These are phyloP conservation scores for Plumapathes pennacea DNA, from an alignment of 92 coral and sea anemone species.

Conservation along the genomic window DNA sequence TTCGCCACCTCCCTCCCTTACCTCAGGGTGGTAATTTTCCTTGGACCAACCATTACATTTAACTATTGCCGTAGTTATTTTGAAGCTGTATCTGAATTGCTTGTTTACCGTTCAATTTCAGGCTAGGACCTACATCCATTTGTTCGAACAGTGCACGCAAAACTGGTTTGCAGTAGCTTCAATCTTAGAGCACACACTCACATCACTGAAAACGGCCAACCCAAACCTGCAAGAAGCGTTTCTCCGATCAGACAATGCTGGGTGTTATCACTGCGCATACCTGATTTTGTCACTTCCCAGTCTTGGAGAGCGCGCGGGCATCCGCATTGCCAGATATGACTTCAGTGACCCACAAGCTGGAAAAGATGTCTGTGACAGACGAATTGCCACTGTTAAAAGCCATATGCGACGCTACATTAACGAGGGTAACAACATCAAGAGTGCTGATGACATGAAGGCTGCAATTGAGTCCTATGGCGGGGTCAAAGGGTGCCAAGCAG, in stretches of 20 bases:
- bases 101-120: too few relatives aligned
- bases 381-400: conserved; percentile 44
- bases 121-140: conserved; percentile 38
- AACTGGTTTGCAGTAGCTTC: conserved; percentile 60
- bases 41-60: too few relatives aligned
- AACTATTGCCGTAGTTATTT: too few relatives aligned
- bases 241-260: conserved; percentile 56
- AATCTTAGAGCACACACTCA: conserved; percentile 23
- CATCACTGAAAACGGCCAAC: conserved; percentile 7
- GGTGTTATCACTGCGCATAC: conserved; percentile 51
- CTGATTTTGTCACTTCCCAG: conserved; percentile 6
- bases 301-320: conserved; percentile 13
- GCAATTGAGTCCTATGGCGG: too few relatives aligned
- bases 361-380: conserved; percentile 49
- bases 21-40: too few relatives aligned
- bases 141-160: conserved; percentile 36
- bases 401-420: conserved; percentile 29
- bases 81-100: too few relatives aligned
- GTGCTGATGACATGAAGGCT: too few relatives aligned
- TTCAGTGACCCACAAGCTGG: conserved; percentile 52
- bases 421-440: too few relatives aligned
- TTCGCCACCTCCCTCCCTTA: too few relatives aligned
- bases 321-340: conserved; percentile 16
- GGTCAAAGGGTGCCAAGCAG: too few relatives aligned
- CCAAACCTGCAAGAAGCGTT: conserved; percentile 37